phyloP scores from a whole-genome alignment of 2,113 vertebrate genomes.

The Oreocharis arfaki region DNA sequence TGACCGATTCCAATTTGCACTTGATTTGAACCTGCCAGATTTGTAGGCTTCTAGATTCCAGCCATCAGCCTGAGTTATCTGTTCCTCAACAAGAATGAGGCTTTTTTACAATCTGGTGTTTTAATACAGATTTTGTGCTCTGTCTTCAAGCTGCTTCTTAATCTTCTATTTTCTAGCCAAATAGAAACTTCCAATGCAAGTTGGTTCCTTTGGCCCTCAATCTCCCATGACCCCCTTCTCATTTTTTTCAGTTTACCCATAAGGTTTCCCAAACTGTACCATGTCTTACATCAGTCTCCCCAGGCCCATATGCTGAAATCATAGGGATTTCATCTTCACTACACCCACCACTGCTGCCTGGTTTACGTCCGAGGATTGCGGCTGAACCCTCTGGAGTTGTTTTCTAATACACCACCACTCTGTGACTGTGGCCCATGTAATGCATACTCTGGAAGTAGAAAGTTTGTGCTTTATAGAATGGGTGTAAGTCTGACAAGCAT shows the following conservation, averaged over 20 bases:
- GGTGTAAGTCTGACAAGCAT: not conserved
- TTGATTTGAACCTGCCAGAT: not conserved
- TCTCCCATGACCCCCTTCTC: not conserved
- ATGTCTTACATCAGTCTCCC: not conserved
- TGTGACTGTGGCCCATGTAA: not conserved
- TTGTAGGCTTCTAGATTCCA: not conserved
- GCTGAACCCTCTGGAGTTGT: not conserved
- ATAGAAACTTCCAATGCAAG: not conserved
- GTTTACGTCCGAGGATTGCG: not conserved
- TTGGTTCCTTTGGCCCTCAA: not conserved
- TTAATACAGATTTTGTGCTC: not conserved
- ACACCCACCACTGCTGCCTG: not conserved
- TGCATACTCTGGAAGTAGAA: not conserved
- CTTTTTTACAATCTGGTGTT: not conserved
- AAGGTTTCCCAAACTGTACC: not conserved
- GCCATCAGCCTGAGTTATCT: rapidly evolving
- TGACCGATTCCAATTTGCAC: not conserved
- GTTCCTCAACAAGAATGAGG: not conserved
- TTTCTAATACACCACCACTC: not conserved
- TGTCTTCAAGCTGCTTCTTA: not conserved
- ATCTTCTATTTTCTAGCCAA: not conserved
- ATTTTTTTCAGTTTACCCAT: not conserved
- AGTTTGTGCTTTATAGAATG: not conserved
- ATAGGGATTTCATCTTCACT: not conserved
- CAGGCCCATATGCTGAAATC: not conserved